phyloP scores from a whole-genome alignment of 2,888 invertebrate genomes.

The Cloeon dipterum region DNA sequence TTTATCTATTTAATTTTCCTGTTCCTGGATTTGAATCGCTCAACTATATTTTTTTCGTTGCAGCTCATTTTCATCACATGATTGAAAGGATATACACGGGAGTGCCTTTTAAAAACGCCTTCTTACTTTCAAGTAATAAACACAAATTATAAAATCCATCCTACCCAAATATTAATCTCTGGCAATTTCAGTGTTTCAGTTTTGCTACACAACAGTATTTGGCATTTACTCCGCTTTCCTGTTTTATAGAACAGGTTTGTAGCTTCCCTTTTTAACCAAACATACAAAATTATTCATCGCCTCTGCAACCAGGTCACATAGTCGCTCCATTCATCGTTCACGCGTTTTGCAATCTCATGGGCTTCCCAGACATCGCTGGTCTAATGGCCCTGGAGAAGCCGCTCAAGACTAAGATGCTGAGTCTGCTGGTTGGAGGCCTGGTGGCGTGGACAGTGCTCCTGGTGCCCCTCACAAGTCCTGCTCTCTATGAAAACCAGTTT shows the following conservation, averaged over 20 bases:
- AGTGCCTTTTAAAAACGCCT: slow-evolving; percentile 38
- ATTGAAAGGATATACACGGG: slow-evolving; percentile 53
- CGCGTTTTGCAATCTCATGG: slow-evolving; percentile 93
- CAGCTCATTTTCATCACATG: slow-evolving; percentile 83
- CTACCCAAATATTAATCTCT: slow-evolving; percentile 6
- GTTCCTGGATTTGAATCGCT: no score
- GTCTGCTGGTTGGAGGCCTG: slow-evolving; percentile 51
- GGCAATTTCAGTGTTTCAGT: slow-evolving; percentile 49
- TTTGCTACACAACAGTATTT: slow-evolving; percentile 75
- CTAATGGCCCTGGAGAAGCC: slow-evolving; percentile 31
- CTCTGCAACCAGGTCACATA: slow-evolving; percentile 53
- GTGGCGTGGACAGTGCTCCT: slow-evolving; percentile 52
- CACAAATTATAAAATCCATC: neutral
- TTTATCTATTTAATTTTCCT: no score
- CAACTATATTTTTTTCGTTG: neutral
- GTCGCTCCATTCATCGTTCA: slow-evolving; percentile 72
- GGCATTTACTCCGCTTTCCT: slow-evolving; percentile 87
- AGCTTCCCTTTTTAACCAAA: slow-evolving; percentile 5
- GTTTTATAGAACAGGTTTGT: slow-evolving; percentile 61
- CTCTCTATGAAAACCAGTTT: slow-evolving; percentile 21
- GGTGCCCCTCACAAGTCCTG: slow-evolving; percentile 50
- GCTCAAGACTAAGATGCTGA: slow-evolving; percentile 35
- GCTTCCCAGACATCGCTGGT: slow-evolving; percentile 70
- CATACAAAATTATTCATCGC: neutral
- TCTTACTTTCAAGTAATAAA: slow-evolving; percentile 45